These are phyloP conservation scores for Ophthalmolycus amberensis DNA, from an alignment of 2,113 vertebrate species.

Conservation along the genomic window DNA sequence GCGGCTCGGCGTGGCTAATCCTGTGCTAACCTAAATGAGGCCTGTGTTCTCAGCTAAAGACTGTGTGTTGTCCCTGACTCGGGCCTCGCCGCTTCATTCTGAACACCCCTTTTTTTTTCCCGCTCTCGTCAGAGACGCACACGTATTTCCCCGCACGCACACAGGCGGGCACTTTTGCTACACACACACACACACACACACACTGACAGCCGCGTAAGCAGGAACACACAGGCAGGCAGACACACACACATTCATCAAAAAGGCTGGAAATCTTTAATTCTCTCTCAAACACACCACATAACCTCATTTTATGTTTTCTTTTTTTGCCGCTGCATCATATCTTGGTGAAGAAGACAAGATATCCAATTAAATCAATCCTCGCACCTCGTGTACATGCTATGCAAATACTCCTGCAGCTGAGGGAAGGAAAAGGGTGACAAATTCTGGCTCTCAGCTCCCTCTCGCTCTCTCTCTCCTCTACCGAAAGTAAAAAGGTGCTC, in stretches of 20 bases:
- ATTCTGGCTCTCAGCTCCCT: conserved; percentile 43
- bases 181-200: background rate
- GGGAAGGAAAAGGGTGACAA: conserved; percentile 55
- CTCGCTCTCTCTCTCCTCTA: conserved; percentile 23
- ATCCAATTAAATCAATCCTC: conserved; percentile 71
- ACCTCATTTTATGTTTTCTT: conserved; percentile 7
- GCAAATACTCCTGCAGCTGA: conserved; percentile 62
- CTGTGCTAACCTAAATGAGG: conserved; percentile 81
- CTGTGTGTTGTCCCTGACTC: conserved; percentile 68
- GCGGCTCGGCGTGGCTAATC: conserved; percentile 77
- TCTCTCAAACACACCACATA: conserved; percentile 27
- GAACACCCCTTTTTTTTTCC: conserved; percentile 21
- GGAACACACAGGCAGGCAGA: background rate
- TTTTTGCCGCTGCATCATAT: conserved; percentile 27
- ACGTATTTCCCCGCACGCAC: conserved; percentile 12
- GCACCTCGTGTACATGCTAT: conserved; percentile 52
- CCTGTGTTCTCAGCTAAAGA: conserved; percentile 79
- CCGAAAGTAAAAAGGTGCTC: conserved; percentile 76
- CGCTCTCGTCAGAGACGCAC: conserved; percentile 42
- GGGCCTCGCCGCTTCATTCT: conserved; percentile 45
- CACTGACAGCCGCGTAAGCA: background rate
- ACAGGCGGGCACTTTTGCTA: background rate
- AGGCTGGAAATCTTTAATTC: conserved; percentile 46
- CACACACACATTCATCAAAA: conserved; percentile 27
- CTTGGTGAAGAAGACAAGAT: conserved; percentile 49